These are phyloP conservation scores for Petrocephalus sullivani DNA, from an alignment of 2,797 vertebrate species.

Conservation along the genomic window DNA sequence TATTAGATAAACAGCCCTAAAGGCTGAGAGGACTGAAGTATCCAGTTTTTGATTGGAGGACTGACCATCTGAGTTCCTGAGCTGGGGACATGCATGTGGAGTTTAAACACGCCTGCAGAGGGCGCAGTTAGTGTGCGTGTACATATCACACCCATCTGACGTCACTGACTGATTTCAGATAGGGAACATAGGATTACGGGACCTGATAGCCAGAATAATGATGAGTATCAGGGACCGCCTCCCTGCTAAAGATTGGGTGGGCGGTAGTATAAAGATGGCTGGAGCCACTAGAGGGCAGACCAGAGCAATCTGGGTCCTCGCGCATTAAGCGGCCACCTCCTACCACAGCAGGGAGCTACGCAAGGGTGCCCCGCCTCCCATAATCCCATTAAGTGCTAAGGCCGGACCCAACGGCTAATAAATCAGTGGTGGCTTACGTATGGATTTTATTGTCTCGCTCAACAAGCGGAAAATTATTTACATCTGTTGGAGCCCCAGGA, in stretches of 20 bases:
- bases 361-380: neutral
- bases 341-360: neutral
- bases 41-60: neutral
- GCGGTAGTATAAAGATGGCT: neutral
- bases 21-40: neutral
- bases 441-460: conserved; percentile 19
- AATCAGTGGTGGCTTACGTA: conserved; percentile 18
- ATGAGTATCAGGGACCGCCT: neutral
- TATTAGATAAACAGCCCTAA: neutral
- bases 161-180: neutral
- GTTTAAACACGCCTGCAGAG: neutral
- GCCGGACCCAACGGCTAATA: neutral
- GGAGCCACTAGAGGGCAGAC: neutral
- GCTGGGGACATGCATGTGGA: neutral
- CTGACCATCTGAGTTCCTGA: neutral
- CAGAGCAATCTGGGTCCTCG: neutral
- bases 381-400: conserved; percentile 12
- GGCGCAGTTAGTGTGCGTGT: neutral
- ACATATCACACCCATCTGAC: neutral
- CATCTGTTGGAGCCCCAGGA: neutral
- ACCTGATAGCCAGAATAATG: neutral
- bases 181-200: neutral
- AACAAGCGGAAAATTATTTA: conserved; percentile 13
- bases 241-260: neutral
- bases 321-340: neutral